Conservation (phyloP, 2,888 invertebrate genomes). For the Hypomecis punctinalis region DNA sequence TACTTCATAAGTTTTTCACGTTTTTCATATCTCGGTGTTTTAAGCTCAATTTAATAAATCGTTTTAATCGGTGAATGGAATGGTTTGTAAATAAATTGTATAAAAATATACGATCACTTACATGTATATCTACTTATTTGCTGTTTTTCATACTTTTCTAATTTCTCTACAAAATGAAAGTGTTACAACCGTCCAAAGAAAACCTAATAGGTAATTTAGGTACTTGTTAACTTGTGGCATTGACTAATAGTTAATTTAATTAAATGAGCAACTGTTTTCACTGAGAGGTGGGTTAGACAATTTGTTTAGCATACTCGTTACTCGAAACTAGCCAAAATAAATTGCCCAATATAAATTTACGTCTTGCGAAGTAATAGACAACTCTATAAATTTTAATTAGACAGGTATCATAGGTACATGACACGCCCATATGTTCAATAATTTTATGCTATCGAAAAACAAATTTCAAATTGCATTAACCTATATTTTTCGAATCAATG, state of each 20-base stretch:
- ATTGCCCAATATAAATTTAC: slow-evolving; percentile 37
- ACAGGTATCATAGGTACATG: slow-evolving; percentile 4
- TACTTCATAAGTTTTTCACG: too few species aligned
- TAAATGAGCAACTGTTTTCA: neutral
- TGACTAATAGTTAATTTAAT: slow-evolving; percentile 9
- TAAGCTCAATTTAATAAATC: too few species aligned
- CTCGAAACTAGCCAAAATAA: slow-evolving; percentile 28
- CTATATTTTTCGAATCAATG: slow-evolving; percentile 11
- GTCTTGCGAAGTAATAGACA: slow-evolving; percentile 24
- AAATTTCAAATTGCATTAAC: slow-evolving; percentile 19
- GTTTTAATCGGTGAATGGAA: too few species aligned
- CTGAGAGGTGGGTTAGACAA: neutral
- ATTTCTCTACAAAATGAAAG: neutral
- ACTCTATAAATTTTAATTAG: slow-evolving; percentile 25
- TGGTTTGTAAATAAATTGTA: too few species aligned
- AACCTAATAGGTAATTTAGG: neutral
- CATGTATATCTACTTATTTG: too few species aligned
- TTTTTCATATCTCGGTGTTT: too few species aligned
- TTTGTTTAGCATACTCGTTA: slow-evolving; percentile 20
- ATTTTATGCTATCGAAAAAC: slow-evolving; percentile 18
- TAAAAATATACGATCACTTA: too few species aligned
- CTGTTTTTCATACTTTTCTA: too few species aligned
- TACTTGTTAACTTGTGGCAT: slow-evolving; percentile 1
- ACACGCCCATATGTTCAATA: slow-evolving; percentile 13
- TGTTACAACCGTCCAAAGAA: neutral